Conservation (phyloP, 1,140 invertebrate genomes). For the Saccostrea cuccullata region DNA sequence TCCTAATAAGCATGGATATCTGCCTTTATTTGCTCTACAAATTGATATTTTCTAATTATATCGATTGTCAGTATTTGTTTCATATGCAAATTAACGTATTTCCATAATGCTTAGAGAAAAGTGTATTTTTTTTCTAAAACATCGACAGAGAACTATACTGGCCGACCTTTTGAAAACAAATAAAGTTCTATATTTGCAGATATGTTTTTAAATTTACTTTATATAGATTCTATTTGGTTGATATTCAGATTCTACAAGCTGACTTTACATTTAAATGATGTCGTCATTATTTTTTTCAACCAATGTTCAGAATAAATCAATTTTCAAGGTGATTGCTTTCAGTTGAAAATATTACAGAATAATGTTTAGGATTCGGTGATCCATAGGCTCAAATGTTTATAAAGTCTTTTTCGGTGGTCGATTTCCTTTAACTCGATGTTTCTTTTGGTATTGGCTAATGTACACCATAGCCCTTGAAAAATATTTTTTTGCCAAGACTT, state of each 20-base stretch:
- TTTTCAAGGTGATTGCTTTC: background rate
- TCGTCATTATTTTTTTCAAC: background rate
- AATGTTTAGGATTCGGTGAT: too few species aligned
- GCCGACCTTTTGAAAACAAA: background rate
- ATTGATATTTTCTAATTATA: conserved; percentile 4
- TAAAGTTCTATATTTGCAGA: too few species aligned
- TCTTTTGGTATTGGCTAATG: too few species aligned
- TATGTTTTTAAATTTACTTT: background rate
- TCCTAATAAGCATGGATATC: background rate
- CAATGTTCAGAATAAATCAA: background rate
- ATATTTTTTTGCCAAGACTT: too few species aligned
- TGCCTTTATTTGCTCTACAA: background rate
- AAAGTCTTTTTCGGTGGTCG: too few species aligned
- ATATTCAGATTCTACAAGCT: background rate
- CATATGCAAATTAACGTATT: conserved; percentile 1
- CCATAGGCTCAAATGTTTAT: too few species aligned
- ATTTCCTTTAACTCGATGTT: too few species aligned
- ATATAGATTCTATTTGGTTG: background rate
- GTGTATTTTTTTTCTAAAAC: background rate
- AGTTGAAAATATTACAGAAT: too few species aligned
- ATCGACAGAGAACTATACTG: background rate
- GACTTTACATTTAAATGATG: background rate
- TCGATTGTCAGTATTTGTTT: background rate
- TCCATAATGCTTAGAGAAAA: conserved; percentile 2
- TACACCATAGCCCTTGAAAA: too few species aligned